Conservation (phyloP, 2,888 invertebrate species). For the Tridacna gigas region DNA sequence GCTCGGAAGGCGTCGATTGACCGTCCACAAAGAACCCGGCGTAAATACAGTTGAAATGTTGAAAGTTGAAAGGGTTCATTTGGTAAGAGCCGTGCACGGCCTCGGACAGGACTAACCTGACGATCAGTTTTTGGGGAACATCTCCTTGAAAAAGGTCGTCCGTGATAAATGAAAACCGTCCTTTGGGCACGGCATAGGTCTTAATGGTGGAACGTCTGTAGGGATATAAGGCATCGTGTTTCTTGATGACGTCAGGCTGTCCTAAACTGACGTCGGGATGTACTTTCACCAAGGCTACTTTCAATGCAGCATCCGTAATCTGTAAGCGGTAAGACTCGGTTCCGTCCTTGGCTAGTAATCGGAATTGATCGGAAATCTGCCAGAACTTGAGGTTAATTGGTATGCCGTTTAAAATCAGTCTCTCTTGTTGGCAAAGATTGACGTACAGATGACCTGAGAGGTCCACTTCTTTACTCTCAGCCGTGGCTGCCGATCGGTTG, state of each 20-base stretch:
- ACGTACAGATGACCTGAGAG: conserved; percentile 35
- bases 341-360: neutral
- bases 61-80: conserved; percentile 43
- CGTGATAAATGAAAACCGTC: conserved; percentile 40
- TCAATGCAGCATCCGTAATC: conserved; percentile 17
- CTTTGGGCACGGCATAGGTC: conserved; percentile 38
- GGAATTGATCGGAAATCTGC: conserved; percentile 7
- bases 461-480: conserved; percentile 26
- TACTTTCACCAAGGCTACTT: conserved; percentile 44
- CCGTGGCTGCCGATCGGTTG: conserved; percentile 20
- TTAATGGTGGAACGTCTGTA: conserved; percentile 41
- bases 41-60: conserved; percentile 42
- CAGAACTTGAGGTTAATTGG: conserved; percentile 31
- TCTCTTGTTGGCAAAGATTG: conserved; percentile 50
- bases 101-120: conserved; percentile 34
- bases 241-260: conserved; percentile 31
- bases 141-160: conserved; percentile 47
- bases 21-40: conserved; percentile 42
- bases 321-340: conserved; percentile 22
- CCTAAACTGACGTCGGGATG: conserved; percentile 36
- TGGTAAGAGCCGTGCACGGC: conserved; percentile 33
- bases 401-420: conserved; percentile 45
- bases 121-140: conserved; percentile 39
- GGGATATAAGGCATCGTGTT: conserved; percentile 39
- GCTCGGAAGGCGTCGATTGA: conserved; percentile 33